phyloP scores from a whole-genome alignment of 2,888 invertebrate genomes.

The Lasiommata megera region DNA sequence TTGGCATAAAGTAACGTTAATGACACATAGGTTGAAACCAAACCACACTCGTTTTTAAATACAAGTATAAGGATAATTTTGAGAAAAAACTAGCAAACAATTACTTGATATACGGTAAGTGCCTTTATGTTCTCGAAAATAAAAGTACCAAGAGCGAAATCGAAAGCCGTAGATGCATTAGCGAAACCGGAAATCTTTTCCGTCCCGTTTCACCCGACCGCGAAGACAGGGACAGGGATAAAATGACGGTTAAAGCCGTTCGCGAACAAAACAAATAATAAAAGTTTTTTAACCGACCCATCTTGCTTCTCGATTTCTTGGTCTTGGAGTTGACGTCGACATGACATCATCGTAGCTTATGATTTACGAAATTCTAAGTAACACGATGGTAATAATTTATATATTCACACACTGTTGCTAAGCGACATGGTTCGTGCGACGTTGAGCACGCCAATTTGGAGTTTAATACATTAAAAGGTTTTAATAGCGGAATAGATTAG shows the following conservation, averaged over 20 bases:
- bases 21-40: too few species aligned
- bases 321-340: slow-evolving; percentile 43
- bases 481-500: slow-evolving; percentile 14
- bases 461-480: slow-evolving; percentile 14
- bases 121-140: background rate
- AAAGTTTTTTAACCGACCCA: slow-evolving; percentile 58
- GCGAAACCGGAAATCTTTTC: slow-evolving; percentile 51
- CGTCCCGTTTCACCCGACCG: slow-evolving; percentile 49
- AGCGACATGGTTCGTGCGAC: slow-evolving; percentile 5
- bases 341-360: slow-evolving; percentile 77
- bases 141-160: slow-evolving; percentile 38
- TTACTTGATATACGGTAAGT: background rate
- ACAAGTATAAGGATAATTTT: too few species aligned
- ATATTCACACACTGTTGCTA: slow-evolving; percentile 21
- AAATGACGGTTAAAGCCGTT: slow-evolving; percentile 68
- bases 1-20: too few species aligned
- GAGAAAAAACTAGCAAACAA: background rate
- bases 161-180: slow-evolving; percentile 53
- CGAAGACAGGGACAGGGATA: slow-evolving; percentile 57
- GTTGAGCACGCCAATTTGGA: slow-evolving; percentile 14
- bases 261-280: slow-evolving; percentile 73
- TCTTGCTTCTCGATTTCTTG: slow-evolving; percentile 46
- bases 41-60: too few species aligned
- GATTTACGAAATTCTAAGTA: slow-evolving; percentile 60
- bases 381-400: slow-evolving; percentile 9